phyloP scores from a whole-genome alignment of 2,888 invertebrate genomes.

The Mesorhabditis belari region DNA sequence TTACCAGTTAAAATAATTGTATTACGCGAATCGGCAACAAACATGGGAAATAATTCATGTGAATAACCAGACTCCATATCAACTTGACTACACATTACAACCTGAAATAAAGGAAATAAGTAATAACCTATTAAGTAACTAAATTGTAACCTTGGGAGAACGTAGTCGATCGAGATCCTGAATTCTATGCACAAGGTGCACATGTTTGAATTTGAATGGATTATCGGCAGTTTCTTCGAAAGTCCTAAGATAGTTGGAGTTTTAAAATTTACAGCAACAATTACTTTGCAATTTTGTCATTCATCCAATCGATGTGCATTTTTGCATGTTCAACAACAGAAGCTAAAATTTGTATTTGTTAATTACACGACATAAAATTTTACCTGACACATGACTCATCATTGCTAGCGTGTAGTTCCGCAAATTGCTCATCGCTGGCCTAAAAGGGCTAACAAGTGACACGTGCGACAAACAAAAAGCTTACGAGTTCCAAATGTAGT shows the following conservation, averaged over 20 bases:
- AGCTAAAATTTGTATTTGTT: too few species aligned
- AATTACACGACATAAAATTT: too few species aligned
- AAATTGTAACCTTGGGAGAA: slow-evolving; percentile 70
- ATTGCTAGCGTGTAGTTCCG: slow-evolving; percentile 78
- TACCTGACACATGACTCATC: slow-evolving; percentile 90
- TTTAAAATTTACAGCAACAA: not conserved
- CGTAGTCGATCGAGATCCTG: slow-evolving; percentile 76
- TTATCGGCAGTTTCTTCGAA: slow-evolving; percentile 62
- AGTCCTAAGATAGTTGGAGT: slow-evolving; percentile 13
- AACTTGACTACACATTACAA: slow-evolving; percentile 86
- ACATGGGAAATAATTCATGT: slow-evolving; percentile 83
- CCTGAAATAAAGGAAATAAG: slow-evolving; percentile 9
- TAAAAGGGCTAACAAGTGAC: too few species aligned
- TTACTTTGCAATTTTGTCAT: slow-evolving; percentile 82
- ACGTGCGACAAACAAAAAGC: not conserved
- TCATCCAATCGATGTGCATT: slow-evolving; percentile 90
- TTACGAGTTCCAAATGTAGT: slow-evolving; percentile 52
- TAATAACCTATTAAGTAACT: not conserved
- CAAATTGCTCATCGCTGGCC: too few species aligned
- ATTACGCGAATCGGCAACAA: slow-evolving; percentile 85
- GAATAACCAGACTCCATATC: slow-evolving; percentile 93
- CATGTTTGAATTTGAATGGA: slow-evolving; percentile 82
- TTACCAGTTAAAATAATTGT: slow-evolving; percentile 79
- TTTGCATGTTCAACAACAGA: slow-evolving; percentile 98
- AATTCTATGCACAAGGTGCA: slow-evolving; percentile 86